Conservation (phyloP, 92 coral and sea anemone genomes). For the Palythoa grandiflora region DNA sequence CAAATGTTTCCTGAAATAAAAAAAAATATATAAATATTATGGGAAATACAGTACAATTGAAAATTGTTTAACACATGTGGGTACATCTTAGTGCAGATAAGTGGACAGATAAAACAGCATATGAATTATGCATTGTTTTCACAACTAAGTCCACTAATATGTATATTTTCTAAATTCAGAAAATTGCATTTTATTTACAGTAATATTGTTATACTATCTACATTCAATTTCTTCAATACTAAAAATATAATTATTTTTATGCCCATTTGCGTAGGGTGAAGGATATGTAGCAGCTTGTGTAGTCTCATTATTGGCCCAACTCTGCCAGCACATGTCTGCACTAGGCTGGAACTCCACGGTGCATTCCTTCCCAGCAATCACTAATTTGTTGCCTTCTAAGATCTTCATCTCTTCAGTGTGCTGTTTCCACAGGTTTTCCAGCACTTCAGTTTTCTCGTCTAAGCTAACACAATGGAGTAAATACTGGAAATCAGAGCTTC, state of each 20-base stretch:
- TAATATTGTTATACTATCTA: constrained; percentile 3
- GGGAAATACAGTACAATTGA: neutral
- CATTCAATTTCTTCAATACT: constrained; percentile 12
- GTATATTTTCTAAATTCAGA: neutral
- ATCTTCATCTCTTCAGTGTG: constrained; percentile 77
- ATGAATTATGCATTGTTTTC: constrained; percentile 9
- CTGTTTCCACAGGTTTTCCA: constrained; percentile 76
- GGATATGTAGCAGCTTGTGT: constrained; percentile 82
- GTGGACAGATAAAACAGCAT: constrained; percentile 14
- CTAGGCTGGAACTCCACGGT: constrained; percentile 81
- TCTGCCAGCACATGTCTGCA: constrained; percentile 81
- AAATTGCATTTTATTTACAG: constrained; percentile 1
- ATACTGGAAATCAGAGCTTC: constrained; percentile 76
- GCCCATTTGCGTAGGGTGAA: constrained; percentile 71
- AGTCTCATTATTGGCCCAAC: constrained; percentile 73
- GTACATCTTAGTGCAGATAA: constrained; percentile 11
- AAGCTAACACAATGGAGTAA: constrained; percentile 74
- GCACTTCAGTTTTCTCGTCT: constrained; percentile 62
- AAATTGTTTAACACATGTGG: constrained; percentile 1
- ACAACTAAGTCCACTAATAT: constrained; percentile 6
- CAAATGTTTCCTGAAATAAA: constrained; percentile 52
- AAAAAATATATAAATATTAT: neutral
- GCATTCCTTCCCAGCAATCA: constrained; percentile 61
- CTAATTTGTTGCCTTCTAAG: constrained; percentile 73
- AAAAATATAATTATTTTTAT: constrained; percentile 1